Evolutionary conservation across 2,888 invertebrate species (phyloP).

Genomic region (Diploptera punctata): DNA sequence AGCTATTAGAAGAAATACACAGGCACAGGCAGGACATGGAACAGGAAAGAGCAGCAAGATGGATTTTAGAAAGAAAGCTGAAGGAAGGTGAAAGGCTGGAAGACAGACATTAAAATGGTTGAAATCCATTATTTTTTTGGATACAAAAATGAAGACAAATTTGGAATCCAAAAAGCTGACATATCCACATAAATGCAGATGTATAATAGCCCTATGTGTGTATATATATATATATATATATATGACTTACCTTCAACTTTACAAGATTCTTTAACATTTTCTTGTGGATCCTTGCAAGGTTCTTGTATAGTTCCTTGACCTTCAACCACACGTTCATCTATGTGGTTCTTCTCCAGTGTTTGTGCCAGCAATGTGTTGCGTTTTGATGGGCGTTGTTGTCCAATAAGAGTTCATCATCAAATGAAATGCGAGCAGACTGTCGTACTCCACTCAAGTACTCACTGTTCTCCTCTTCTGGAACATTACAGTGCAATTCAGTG

Average conservation of each 20-base stretch:
- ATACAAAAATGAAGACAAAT: too few relatives aligned
- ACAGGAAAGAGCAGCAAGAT: too few relatives aligned
- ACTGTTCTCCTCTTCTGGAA: slow-evolving; percentile 79
- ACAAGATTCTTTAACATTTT: slow-evolving; percentile 30
- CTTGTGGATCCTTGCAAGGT: slow-evolving; percentile 22
- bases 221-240: too few relatives aligned
- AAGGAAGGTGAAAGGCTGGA: too few relatives aligned
- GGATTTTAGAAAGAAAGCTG: too few relatives aligned
- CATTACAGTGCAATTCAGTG: slow-evolving; percentile 11
- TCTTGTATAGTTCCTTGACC: slow-evolving; percentile 50
- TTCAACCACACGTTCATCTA: slow-evolving; percentile 55
- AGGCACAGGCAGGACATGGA: too few relatives aligned
- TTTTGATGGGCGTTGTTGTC: slow-evolving; percentile 53
- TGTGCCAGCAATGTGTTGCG: slow-evolving; percentile 57
- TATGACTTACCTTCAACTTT: slow-evolving; percentile 35
- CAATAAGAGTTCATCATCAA: slow-evolving; percentile 65
- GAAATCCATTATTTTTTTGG: too few relatives aligned
- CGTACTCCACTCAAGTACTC: slow-evolving; percentile 89
- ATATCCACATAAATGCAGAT: too few relatives aligned
- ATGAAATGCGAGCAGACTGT: slow-evolving; percentile 94
- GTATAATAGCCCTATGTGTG: too few relatives aligned
- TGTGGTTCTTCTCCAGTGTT: slow-evolving; percentile 53
- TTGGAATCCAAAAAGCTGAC: too few relatives aligned
- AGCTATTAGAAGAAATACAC: too few relatives aligned
- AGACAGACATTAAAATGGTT: too few relatives aligned